Conservation (phyloP, 2,797 vertebrate species). For the Malurus leucopterus region DNA sequence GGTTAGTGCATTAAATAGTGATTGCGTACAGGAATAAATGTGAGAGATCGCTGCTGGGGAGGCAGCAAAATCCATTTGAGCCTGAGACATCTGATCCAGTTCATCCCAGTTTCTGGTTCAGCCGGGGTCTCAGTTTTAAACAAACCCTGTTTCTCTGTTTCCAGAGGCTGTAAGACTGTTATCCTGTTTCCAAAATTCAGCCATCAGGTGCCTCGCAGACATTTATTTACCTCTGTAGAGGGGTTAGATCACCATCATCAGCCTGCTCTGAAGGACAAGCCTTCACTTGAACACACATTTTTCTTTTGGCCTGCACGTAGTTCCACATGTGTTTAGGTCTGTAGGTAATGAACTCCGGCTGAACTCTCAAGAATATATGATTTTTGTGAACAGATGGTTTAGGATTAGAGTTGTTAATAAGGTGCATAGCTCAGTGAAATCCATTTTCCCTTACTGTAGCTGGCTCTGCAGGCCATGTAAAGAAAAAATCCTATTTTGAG, state of each 20-base stretch:
- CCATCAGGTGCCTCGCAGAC: background rate
- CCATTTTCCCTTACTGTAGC: background rate
- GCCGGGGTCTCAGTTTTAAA: fast-evolving
- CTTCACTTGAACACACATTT: background rate
- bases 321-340: fast-evolving
- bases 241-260: background rate
- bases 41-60: background rate
- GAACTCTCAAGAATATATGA: background rate
- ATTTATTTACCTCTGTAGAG: background rate
- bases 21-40: background rate
- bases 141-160: background rate
- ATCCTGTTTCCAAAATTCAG: fast-evolving
- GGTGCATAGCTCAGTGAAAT: background rate
- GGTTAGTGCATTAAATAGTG: conserved; percentile 74
- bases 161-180: background rate
- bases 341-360: background rate
- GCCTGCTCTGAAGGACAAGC: background rate
- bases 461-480: background rate
- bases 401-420: background rate
- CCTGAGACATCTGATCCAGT: background rate
- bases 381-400: background rate
- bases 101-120: too few relatives aligned
- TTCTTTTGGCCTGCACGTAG: background rate
- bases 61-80: background rate
- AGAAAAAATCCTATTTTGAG: background rate